A percentile compares a stretch with the other conserved stretches of the same genome.
phyloP scores from a whole-genome alignment of 2,888 invertebrate genomes.

The Schizotus pectinicornis region DNA sequence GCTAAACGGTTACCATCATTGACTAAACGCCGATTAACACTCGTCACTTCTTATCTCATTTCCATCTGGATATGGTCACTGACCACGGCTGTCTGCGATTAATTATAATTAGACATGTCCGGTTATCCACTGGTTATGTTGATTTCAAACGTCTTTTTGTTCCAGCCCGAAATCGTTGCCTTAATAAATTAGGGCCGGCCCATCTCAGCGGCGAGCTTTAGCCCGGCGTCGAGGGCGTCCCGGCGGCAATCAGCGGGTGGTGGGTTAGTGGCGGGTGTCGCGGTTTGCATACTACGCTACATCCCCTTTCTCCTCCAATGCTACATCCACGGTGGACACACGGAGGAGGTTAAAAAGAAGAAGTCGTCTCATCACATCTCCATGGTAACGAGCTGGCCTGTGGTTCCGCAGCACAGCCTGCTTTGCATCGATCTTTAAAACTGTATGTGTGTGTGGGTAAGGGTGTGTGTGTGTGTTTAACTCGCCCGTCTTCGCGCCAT shows the following conservation, averaged over 20 bases:
- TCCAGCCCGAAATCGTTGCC: neutral
- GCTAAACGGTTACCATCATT: conserved; percentile 51
- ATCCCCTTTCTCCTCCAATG: conserved; percentile 33
- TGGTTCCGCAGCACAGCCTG: conserved; percentile 53
- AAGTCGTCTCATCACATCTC: conserved; percentile 61
- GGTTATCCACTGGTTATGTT: neutral
- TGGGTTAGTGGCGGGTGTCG: conserved; percentile 42
- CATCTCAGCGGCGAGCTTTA: conserved; percentile 1
- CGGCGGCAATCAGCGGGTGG: conserved; percentile 41
- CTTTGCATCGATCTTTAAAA: conserved; percentile 62
- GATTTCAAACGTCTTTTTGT: neutral
- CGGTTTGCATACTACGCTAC: conserved; percentile 38
- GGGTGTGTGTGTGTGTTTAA: conserved; percentile 40
- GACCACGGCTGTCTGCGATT: conserved; percentile 21
- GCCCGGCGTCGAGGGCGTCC: conserved; percentile 32
- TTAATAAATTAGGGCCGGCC: conserved; percentile 15
- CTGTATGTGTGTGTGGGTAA: conserved; percentile 49
- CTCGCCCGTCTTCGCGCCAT: too few relatives aligned
- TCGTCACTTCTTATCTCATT: conserved; percentile 49
- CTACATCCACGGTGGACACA: conserved; percentile 54
- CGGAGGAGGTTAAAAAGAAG: conserved; percentile 60
- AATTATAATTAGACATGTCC: conserved; percentile 21
- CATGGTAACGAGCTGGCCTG: conserved; percentile 62
- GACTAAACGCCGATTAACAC: conserved; percentile 54
- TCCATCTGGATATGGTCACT: conserved; percentile 40